Base-by-base conservation (phyloP, 2,797 vertebrate genomes). In the Ctenopoma multispine region DNA sequence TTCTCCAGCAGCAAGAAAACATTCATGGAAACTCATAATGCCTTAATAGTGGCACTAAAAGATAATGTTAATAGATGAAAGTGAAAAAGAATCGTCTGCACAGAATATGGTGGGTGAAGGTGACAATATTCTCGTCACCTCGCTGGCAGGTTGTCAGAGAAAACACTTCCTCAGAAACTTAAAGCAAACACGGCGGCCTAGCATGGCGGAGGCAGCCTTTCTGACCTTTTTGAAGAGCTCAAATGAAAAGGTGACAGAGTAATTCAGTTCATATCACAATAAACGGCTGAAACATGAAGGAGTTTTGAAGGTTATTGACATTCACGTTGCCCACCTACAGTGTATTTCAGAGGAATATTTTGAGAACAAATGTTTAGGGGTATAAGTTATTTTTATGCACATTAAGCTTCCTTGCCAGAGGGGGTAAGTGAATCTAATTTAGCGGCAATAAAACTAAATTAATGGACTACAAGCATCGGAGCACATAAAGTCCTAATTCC, bases 371-470 rank as follows among this genome's bases (percentile, higher is more conserved):
- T 94, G 89, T 94, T 94, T 94, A 84, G 89, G 71, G 76, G 80
- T 90, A 81, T 91, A 87, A 93, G 92, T 93, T 92, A 91, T 93
- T 92, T 94, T 95, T 92, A 92, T 92, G 93, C 90, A 83, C 86
- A 81, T 90, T 92, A 86, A 75, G 75, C 89, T 83, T 83, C 80
- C 63, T 87, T 91, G 90, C 93, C 93, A 92, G 89, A 91, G 92
- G 92, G 87, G 85, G 86, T 89, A 91, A 93, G 87, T 92, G 90
- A 91, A 92, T 92, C 89, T 92, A 94, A 95, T 95, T 94, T 91
- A 92, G 91, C 73, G 54, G 93, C 93, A 93, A 93, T 95, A 94
- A 95, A 95, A 94, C 83, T 77, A 92, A 94, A 95, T 95, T 94
- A 95, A 95, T 94, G 93, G 92, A 93, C 91, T 94, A 90, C 91